phyloP scores from a whole-genome alignment of 2,113 vertebrate genomes.

The Pachycephala philippinensis region DNA sequence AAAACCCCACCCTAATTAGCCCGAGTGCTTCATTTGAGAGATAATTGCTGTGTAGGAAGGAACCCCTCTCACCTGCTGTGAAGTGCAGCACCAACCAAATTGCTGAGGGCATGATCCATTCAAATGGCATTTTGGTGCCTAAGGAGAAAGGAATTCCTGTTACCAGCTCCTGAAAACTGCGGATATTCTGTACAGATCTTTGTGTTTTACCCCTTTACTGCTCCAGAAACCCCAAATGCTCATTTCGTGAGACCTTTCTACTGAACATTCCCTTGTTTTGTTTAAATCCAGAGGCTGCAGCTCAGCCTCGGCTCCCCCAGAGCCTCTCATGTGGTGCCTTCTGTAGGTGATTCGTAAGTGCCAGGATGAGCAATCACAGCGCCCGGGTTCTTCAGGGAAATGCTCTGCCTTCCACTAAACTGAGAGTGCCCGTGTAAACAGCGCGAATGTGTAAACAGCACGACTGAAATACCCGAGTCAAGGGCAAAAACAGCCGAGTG shows the following conservation, averaged over 20 bases:
- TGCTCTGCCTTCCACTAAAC: conserved; percentile 63
- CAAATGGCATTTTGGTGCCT: neutral
- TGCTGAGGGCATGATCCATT: neutral
- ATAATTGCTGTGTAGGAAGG: accelerated
- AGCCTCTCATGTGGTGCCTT: accelerated
- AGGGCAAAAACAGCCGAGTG: neutral
- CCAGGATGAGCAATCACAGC: conserved; percentile 55
- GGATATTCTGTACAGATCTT: accelerated
- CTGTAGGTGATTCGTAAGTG: neutral
- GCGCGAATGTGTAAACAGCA: conserved; percentile 6
- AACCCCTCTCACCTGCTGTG: neutral
- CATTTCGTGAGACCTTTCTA: accelerated
- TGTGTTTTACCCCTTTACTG: accelerated
- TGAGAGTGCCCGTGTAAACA: conserved; percentile 20
- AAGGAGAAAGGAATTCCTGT: neutral
- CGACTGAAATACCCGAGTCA: neutral
- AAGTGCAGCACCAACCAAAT: neutral
- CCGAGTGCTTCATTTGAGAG: neutral
- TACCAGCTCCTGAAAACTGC: neutral
- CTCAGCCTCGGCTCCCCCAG: accelerated
- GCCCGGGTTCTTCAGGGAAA: conserved; percentile 59
- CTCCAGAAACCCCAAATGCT: accelerated
- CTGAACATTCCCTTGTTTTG: accelerated
- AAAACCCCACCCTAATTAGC: neutral
- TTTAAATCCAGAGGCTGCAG: neutral